Conservation (phyloP, 1,140 invertebrate genomes). For the Pseudomyrmex concolor region DNA sequence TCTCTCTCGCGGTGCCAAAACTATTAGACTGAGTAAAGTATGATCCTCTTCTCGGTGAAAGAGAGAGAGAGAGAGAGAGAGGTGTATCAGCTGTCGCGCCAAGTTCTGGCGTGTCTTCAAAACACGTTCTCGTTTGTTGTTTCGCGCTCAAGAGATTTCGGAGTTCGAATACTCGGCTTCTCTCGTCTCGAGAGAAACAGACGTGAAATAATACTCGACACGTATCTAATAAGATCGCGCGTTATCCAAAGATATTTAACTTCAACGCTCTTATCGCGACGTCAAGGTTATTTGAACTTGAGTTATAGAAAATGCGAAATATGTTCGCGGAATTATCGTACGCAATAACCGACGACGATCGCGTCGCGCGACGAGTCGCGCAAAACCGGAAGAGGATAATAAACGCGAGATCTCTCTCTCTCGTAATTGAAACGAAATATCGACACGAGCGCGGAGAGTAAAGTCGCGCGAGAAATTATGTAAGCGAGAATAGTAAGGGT, state of each 20-base stretch:
- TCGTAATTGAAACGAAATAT: neutral
- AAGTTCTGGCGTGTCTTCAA: conserved; percentile 26
- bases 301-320: no score
- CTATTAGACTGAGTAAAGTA: conserved; percentile 11
- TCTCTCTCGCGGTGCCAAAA: neutral
- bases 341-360: no score
- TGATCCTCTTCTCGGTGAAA: neutral
- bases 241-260: neutral
- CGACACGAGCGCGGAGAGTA: neutral
- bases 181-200: no score
- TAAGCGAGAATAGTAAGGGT: conserved; percentile 12
- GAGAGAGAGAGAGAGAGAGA: neutral
- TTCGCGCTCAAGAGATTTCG: no score
- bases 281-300: no score
- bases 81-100: conserved; percentile 22
- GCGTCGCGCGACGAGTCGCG: no score
- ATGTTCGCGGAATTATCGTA: no score
- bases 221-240: neutral
- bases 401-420: neutral
- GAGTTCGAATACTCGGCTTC: neutral
- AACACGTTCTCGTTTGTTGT: neutral
- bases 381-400: neutral
- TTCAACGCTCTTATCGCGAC: no score
- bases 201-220: neutral
- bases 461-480: conserved; percentile 16